Evolutionary conservation across 2,888 invertebrate species (phyloP).

Genomic region (Melinaea marsaeus): DNA sequence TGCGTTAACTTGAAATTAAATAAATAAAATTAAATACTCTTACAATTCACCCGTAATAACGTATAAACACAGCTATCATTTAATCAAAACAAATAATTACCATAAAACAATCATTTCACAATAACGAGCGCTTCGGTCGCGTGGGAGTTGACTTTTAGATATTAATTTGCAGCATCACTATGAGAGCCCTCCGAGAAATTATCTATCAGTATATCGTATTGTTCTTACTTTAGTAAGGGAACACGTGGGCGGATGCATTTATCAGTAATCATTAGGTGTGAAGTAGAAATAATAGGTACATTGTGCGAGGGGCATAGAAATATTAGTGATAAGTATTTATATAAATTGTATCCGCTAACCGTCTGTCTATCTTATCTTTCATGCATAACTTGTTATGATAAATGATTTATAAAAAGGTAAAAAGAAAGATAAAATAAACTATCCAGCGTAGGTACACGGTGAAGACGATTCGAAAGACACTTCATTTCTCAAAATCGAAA

Average conservation of each 20-base stretch:
- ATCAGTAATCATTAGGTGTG: constrained; percentile 6
- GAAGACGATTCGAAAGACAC: too few species aligned
- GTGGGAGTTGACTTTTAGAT: constrained; percentile 41
- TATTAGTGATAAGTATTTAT: neutral
- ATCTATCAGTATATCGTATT: constrained; percentile 26
- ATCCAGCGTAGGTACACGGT: too few species aligned
- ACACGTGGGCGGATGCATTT: constrained; percentile 10
- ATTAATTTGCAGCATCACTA: constrained; percentile 43
- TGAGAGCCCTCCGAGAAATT: constrained; percentile 46
- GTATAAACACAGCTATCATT: neutral
- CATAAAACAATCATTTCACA: constrained; percentile 21
- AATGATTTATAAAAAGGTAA: too few species aligned
- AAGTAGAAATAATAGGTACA: neutral
- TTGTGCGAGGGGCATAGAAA: neutral
- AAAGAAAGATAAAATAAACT: too few species aligned
- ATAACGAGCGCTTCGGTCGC: constrained; percentile 26
- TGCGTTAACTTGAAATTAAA: constrained; percentile 9
- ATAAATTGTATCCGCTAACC: neutral
- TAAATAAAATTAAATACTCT: constrained; percentile 9
- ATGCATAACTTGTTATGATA: too few species aligned
- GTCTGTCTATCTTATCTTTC: neutral
- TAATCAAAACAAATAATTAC: constrained; percentile 4
- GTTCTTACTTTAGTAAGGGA: constrained; percentile 10
- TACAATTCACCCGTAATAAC: neutral
- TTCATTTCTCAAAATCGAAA: too few species aligned